Evolutionary conservation across 2,888 invertebrate species (phyloP).

Genomic region (Andrena praecox): DNA sequence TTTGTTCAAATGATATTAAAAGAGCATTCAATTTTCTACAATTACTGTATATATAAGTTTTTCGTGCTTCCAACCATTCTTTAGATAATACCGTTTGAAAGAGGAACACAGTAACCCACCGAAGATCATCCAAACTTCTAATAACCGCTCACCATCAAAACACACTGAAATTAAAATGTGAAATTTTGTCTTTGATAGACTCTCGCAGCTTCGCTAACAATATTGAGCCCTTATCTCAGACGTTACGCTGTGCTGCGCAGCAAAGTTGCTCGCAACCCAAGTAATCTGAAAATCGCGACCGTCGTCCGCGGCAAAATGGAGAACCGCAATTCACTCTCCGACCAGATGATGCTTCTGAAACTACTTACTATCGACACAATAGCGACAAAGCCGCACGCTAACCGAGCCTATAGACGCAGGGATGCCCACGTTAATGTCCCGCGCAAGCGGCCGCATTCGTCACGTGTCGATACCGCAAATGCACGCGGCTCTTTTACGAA

Average conservation of each 20-base stretch:
- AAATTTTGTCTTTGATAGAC: neutral
- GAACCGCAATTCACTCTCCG: constrained; percentile 7
- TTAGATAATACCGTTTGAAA: no score
- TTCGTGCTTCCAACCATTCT: no score
- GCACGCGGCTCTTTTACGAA: constrained; percentile 41
- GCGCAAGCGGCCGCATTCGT: constrained; percentile 26
- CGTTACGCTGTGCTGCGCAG: neutral
- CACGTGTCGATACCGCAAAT: constrained; percentile 47
- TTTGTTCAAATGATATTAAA: no score
- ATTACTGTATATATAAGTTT: no score
- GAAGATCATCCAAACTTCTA: no score
- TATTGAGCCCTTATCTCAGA: neutral
- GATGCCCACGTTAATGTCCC: constrained; percentile 30
- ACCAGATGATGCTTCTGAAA: constrained; percentile 43
- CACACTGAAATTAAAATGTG: neutral
- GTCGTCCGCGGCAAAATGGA: neutral
- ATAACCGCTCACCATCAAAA: no score
- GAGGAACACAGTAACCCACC: no score
- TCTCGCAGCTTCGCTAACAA: neutral
- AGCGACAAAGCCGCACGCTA: constrained; percentile 43
- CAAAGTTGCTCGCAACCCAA: neutral
- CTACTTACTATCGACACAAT: constrained; percentile 53
- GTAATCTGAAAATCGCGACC: neutral
- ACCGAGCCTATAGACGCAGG: constrained; percentile 27
- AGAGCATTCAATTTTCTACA: no score